These are phyloP conservation scores for Pseudopipra pipra DNA, from an alignment of 2,113 vertebrate species.

Conservation along the genomic window DNA sequence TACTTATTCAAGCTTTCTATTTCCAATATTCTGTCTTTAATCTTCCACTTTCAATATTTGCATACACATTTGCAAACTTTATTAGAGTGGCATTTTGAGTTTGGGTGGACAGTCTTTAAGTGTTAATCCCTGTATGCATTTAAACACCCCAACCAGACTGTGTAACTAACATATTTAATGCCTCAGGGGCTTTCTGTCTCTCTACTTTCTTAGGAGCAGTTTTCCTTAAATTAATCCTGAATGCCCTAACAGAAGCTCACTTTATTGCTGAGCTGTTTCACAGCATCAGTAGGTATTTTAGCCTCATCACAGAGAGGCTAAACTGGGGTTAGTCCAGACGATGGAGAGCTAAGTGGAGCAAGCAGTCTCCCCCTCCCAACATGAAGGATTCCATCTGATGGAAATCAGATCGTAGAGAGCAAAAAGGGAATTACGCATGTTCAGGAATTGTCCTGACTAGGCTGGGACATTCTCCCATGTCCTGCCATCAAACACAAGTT, in stretches of 20 bases:
- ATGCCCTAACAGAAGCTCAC: background rate
- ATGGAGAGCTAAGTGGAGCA: background rate
- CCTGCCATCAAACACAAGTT: background rate
- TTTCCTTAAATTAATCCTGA: background rate
- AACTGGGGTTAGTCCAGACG: background rate
- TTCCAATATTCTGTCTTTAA: constrained; percentile 7
- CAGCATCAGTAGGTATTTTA: background rate
- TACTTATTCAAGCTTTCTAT: background rate
- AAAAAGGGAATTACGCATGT: background rate
- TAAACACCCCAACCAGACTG: constrained; percentile 1
- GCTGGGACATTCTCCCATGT: background rate
- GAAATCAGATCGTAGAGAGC: background rate
- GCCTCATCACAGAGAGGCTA: background rate
- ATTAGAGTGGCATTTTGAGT: constrained; percentile 3
- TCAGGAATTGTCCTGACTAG: background rate
- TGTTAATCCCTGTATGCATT: constrained; percentile 14
- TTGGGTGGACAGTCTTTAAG: background rate
- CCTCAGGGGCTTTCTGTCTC: background rate
- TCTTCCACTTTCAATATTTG: constrained; percentile 11
- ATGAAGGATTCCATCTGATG: background rate
- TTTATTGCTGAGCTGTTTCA: background rate
- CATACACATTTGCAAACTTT: constrained; percentile 9
- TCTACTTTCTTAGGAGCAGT: background rate
- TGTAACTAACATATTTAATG: background rate
- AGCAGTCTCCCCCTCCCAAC: background rate